A percentile compares a stretch with the other conserved stretches of the same genome.
Conservation (phyloP, 2,113 vertebrate species). For the Aegotheles bennettii region DNA sequence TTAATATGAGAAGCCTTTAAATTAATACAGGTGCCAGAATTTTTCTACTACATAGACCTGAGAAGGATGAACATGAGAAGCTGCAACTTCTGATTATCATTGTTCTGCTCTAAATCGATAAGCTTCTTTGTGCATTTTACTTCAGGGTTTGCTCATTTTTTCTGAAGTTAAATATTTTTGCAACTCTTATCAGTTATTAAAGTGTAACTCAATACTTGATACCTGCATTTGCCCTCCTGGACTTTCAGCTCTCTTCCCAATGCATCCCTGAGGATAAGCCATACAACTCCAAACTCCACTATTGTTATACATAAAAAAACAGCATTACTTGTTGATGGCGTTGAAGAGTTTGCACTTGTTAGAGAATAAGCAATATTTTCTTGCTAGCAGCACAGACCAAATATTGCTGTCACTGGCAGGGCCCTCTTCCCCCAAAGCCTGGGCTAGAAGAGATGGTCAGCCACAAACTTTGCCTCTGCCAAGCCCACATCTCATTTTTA, state of each 20-base stretch:
- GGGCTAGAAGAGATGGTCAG: not conserved
- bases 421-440: not conserved
- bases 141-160: rapidly evolving
- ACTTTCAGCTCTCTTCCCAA: not conserved
- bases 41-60: not conserved
- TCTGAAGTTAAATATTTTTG: not conserved
- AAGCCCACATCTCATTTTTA: not conserved
- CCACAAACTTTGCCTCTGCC: not conserved
- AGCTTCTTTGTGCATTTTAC: not conserved
- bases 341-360: not conserved
- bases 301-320: not conserved
- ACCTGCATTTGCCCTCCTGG: not conserved
- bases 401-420: not conserved
- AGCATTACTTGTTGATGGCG: not conserved
- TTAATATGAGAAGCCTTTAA: not conserved
- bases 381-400: not conserved
- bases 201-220: not conserved
- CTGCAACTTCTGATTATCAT: not conserved
- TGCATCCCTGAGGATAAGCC: not conserved
- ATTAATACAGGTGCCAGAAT: not conserved
- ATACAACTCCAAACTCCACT: not conserved
- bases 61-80: not conserved
- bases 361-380: not conserved
- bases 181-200: not conserved
- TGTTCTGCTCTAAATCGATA: not conserved